Conservation (phyloP, 2,888 invertebrate species). For the Scrobipalpa atriplicella region DNA sequence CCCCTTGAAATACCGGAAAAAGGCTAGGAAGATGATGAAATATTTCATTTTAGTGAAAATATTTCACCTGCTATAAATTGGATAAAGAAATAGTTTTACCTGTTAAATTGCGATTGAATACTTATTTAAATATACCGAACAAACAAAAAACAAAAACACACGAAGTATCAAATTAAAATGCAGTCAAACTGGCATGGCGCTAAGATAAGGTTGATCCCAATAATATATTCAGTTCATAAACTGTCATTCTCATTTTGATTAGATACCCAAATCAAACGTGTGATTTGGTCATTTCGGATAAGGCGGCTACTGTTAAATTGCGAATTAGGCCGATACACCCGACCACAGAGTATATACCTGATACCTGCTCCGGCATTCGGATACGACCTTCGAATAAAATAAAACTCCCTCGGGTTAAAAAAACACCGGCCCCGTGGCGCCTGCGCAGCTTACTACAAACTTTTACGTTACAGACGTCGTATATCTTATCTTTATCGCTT, state of each 20-base stretch:
- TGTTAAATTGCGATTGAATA: no score
- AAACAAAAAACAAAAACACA: background rate
- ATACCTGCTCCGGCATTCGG: conserved; percentile 57
- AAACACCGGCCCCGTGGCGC: conserved; percentile 74
- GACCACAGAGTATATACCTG: conserved; percentile 26
- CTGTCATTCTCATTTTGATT: conserved; percentile 10
- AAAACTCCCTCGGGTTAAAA: conserved; percentile 61
- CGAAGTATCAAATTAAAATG: background rate
- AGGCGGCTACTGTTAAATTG: conserved; percentile 56
- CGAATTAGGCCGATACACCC: conserved; percentile 39
- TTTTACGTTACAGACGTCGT: conserved; percentile 27
- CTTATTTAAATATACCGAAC: no score
- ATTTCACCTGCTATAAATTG: no score
- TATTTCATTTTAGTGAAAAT: no score
- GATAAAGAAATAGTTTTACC: no score
- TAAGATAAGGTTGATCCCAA: background rate
- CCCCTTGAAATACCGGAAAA: no score
- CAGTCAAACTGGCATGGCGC: background rate
- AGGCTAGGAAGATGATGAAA: no score
- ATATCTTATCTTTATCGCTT: conserved; percentile 38
- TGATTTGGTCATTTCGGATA: conserved; percentile 43
- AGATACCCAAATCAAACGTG: conserved; percentile 33
- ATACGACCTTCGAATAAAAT: conserved; percentile 70
- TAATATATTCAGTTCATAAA: background rate
- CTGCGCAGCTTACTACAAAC: conserved; percentile 51